These are phyloP conservation scores for Bursaphelenchus okinawaensis DNA, from an alignment of 2,888 invertebrate species.

Conservation along the genomic window DNA sequence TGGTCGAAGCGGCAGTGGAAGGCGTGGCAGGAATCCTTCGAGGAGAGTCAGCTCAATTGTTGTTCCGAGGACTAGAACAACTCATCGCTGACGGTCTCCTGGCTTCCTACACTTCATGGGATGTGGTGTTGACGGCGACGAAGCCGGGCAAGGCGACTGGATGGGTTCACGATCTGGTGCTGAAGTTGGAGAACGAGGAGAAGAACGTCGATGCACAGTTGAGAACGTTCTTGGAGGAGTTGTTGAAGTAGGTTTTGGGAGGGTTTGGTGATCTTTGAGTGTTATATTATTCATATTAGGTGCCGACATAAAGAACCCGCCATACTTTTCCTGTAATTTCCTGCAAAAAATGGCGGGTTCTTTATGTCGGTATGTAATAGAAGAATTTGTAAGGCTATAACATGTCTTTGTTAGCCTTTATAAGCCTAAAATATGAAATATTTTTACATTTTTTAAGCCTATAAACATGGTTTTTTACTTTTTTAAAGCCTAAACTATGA, in stretches of 20 bases:
- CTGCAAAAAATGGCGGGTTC: no score
- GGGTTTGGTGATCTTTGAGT: no score
- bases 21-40: slow-evolving; percentile 48
- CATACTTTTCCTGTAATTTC: no score
- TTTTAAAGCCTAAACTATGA: no score
- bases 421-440: no score
- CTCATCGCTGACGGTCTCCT: slow-evolving; percentile 78
- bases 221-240: slow-evolving; percentile 45
- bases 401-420: no score
- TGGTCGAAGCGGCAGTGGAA: slow-evolving; percentile 54
- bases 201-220: slow-evolving; percentile 45
- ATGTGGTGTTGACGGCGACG: slow-evolving; percentile 43
- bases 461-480: no score
- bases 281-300: no score
- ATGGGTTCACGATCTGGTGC: slow-evolving; percentile 42
- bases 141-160: slow-evolving; percentile 46
- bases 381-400: no score
- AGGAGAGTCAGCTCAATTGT: slow-evolving; percentile 45
- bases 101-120: slow-evolving; percentile 63
- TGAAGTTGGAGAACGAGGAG: slow-evolving; percentile 42
- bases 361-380: no score
- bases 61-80: slow-evolving; percentile 78
- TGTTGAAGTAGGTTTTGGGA: slow-evolving; percentile 39
- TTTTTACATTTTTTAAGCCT: no score
- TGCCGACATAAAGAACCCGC: no score